Percentiles rank a stretch among this genome's conserved stretches.
These are phyloP conservation scores for Thyatira batis DNA, from an alignment of 2,888 invertebrate species.

Conservation along the genomic window DNA sequence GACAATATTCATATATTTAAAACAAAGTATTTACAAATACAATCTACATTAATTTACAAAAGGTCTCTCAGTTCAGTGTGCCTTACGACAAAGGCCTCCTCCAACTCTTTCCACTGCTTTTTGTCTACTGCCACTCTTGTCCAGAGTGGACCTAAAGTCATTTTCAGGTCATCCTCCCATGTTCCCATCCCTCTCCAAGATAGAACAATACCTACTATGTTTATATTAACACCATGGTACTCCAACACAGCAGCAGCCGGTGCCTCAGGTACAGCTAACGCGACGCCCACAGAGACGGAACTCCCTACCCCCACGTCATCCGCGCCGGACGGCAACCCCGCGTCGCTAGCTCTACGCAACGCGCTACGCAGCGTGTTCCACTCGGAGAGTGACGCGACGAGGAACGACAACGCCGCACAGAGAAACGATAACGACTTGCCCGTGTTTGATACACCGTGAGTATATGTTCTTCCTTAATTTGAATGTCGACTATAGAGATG, in stretches of 20 bases:
- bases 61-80: no score
- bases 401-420: constrained; percentile 43
- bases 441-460: constrained; percentile 68
- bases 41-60: no score
- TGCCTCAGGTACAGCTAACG: constrained; percentile 47
- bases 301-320: constrained; percentile 71
- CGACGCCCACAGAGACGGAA: constrained; percentile 68
- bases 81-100: not conserved
- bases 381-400: constrained; percentile 47
- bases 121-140: constrained; percentile 1
- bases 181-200: no score
- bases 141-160: not conserved
- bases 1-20: no score
- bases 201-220: no score
- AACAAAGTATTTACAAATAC: no score
- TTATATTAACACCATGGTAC: not conserved
- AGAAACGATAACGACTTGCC: constrained; percentile 57
- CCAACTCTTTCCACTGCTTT: not conserved
- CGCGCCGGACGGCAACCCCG: constrained; percentile 55
- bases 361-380: constrained; percentile 72
- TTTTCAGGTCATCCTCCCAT: no score
- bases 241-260: constrained; percentile 30
- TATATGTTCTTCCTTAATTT: constrained; percentile 10
- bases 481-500: no score
- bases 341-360: constrained; percentile 66